Evolutionary conservation across 2,797 vertebrate genomes (phyloP).

Genomic region (Epinephelus malabaricus): DNA sequence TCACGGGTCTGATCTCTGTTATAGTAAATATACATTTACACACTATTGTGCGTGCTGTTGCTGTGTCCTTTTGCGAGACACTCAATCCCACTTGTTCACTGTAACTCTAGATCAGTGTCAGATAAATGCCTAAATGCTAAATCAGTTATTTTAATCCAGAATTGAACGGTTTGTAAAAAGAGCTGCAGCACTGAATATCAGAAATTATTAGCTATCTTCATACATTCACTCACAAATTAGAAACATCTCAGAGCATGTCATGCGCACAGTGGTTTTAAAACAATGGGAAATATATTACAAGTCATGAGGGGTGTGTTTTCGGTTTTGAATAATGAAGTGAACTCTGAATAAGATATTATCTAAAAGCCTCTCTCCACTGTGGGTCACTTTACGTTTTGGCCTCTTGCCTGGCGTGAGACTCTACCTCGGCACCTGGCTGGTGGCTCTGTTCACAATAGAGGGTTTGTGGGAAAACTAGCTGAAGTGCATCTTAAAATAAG

Average conservation of each 20-base stretch:
- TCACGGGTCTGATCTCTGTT: slow-evolving; percentile 9
- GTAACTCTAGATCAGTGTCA: neutral
- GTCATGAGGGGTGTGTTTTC: neutral
- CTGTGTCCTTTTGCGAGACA: slow-evolving; percentile 10
- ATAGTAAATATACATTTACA: neutral
- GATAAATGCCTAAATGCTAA: neutral
- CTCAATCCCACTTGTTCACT: neutral
- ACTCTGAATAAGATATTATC: neutral
- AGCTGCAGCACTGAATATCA: neutral
- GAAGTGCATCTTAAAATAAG: neutral
- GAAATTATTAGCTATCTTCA: neutral
- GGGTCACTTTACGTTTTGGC: neutral
- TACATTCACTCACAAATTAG: neutral
- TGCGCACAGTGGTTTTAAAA: neutral
- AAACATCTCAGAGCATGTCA: neutral
- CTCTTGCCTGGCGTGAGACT: slow-evolving; percentile 5
- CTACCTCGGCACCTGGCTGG: slow-evolving; percentile 5
- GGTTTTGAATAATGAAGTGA: neutral
- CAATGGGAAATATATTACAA: neutral
- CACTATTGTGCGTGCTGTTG: neutral
- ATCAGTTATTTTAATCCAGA: neutral
- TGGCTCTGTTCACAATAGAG: neutral
- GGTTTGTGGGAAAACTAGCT: neutral
- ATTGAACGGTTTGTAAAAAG: neutral
- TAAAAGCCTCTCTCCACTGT: neutral